Evolutionary conservation across 2,113 vertebrate species (phyloP), one percentile per base, ranked within the genome.

Genomic region (Platysteira castanea): DNA sequence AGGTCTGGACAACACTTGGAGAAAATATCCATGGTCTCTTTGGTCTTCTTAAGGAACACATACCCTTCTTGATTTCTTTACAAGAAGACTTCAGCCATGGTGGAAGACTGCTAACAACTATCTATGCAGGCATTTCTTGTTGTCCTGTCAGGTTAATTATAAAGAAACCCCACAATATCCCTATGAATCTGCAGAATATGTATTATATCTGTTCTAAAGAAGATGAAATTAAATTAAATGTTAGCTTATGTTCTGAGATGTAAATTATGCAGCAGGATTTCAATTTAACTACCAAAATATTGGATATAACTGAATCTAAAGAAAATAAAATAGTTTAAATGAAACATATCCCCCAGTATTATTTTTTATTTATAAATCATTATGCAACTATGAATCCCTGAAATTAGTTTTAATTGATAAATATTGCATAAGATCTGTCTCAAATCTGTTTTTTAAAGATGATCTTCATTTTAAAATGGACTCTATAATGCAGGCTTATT

Each of bases 361-460:
- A 84, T 93, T 94, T 90, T 90, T 96, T 90, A 96, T 95, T 96
- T 95, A 96, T 96, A 90, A 95, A 90, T 84, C 15, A 47, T 93
- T 92, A 96, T 82, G 83, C 88, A 96, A 95, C 83, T 68, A 41
- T 88, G 73, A 90, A 81, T 81, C 76, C 59, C 53, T 84, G 60
- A 90, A 96, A 94, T 79, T 81, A 81, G 52, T 77, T 92, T 81
- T 91, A 95, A 95, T 90, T 87, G 60, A 94, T 95, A 93, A 97
- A 96, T 96, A 89, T 87, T 96, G 64, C 76, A 95, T 90, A 90
- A 89, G 52, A 64, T 59, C 42, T 63, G 11, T 77, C 71, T 95
- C 88, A 92, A 89, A 89, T 82, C 30, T 81, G 30, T 67, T 91
- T 80, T 91, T 81, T 73, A 67, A 56, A 84, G 28, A 78, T 75